Evolutionary conservation across 2,113 vertebrate genomes (phyloP), one percentile per base, ranked within the genome.

Genomic region (Xiphophorus maculatus): DNA sequence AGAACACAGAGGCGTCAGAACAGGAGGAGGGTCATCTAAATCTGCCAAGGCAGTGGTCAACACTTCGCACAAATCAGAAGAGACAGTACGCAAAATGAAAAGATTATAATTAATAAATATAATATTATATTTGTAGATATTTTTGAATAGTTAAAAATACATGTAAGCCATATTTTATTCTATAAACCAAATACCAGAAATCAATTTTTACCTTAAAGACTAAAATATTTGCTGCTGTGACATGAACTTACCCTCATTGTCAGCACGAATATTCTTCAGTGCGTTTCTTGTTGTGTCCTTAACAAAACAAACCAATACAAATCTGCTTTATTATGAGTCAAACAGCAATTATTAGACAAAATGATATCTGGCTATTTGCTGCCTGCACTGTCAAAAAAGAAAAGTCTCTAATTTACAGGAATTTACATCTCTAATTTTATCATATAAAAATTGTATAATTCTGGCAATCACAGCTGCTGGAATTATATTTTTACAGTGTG

Each of bases 231-330:
- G n/a, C 32, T 10, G 58, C 5, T 60, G 22, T 70, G 32, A 35
- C 27, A 28, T 30, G 8, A 63, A 27, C 71, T 9, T 58, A 91
- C 90, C 83, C 48, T 75, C 1, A 10, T 76, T 83, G 12, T 81
- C 72, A 11, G 14, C 42, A 1, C 2, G 60, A 14, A 87, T 33
- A 37, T 40, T 60, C 14, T 74, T 37, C 0, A 88, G 7, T 2
- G 51, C 37, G 1, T 22, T 48, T 69, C 72, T 71, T 17, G 84
- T 74, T 1, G 2, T 48, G 76, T 76, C 88, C 95, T 95, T 69
- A n/a, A 86, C 66, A 90, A 63, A 78, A 84, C 71, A 6, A 58
- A 40, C 22, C 2, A 1, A 35, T 35, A 25, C n/a, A 58, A 10
- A 58, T 9, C 60, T 10, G 22, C n/a, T 48, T 14, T 17, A 5